A percentile compares a stretch with the other conserved stretches of the same genome.
Conservation (phyloP, 2,888 invertebrate genomes). For the Dryadula phaetusa region DNA sequence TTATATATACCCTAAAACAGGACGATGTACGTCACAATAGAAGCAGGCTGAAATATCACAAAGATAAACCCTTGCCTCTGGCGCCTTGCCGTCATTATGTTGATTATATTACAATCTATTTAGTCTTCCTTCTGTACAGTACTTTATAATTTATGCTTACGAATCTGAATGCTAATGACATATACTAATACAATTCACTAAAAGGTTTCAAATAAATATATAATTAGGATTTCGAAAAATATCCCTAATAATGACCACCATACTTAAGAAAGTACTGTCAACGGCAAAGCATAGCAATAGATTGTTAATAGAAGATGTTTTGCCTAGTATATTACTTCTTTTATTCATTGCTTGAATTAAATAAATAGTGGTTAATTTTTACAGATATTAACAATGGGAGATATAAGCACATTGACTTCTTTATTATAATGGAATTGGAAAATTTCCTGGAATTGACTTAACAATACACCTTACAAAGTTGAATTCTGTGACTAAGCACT, state of each 20-base stretch:
- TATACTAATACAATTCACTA: not conserved
- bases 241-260: not conserved
- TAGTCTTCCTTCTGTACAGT: not conserved
- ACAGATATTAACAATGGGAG: no score
- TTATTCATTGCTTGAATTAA: no score
- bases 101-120: slow-evolving; percentile 35
- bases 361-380: no score
- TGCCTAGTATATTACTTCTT: no score
- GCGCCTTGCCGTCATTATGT: slow-evolving; percentile 57
- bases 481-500: slow-evolving; percentile 1
- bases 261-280: no score
- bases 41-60: slow-evolving; percentile 53
- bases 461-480: not conserved
- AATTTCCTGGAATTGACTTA: not conserved
- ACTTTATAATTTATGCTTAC: not conserved
- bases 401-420: no score
- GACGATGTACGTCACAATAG: slow-evolving; percentile 39
- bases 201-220: not conserved
- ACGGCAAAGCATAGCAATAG: not conserved
- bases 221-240: not conserved
- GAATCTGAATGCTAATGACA: not conserved
- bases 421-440: not conserved
- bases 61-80: slow-evolving; percentile 61
- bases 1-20: slow-evolving; percentile 38
- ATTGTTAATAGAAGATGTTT: not conserved